Evolutionary conservation across 2,113 vertebrate species (phyloP).

Genomic region (Lagopus leucura): DNA sequence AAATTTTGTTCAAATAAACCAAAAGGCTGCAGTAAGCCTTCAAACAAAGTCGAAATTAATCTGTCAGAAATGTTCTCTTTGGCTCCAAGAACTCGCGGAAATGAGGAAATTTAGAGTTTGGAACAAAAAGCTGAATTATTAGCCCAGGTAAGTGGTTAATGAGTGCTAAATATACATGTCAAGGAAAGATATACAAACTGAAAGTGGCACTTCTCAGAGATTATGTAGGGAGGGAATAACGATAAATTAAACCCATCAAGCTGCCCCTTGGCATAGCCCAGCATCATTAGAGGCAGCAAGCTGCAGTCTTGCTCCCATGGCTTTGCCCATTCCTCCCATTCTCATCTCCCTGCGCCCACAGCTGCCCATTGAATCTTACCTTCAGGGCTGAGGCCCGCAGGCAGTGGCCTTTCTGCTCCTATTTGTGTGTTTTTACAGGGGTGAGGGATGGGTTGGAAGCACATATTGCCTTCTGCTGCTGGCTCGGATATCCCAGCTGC

Average conservation of each 20-base stretch:
- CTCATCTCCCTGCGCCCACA: not conserved
- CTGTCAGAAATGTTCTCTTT: not conserved
- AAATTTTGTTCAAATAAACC: conserved; percentile 1
- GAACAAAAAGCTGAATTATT: conserved; percentile 35
- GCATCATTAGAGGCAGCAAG: not conserved
- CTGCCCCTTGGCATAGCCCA: not conserved
- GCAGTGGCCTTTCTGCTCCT: fast-evolving
- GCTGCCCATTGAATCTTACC: fast-evolving
- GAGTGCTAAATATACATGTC: conserved; percentile 52
- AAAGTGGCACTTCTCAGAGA: conserved; percentile 33
- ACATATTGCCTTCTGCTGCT: fast-evolving
- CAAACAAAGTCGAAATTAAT: not conserved
- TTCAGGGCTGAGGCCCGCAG: not conserved
- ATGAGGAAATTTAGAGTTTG: not conserved
- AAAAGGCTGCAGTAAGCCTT: not conserved
- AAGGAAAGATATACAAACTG: conserved; percentile 36
- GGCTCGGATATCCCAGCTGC: not conserved
- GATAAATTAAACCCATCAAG: not conserved
- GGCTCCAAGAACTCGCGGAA: not conserved
- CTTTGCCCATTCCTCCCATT: not conserved
- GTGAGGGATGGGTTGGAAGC: not conserved
- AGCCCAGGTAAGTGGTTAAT: conserved; percentile 56
- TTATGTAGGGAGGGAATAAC: not conserved
- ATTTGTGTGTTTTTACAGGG: not conserved
- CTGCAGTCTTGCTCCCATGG: fast-evolving